A percentile compares a stretch with the other conserved stretches of the same genome.
phyloP scores from a whole-genome alignment of 2,888 invertebrate species.

The Crossocerus cetratus region DNA sequence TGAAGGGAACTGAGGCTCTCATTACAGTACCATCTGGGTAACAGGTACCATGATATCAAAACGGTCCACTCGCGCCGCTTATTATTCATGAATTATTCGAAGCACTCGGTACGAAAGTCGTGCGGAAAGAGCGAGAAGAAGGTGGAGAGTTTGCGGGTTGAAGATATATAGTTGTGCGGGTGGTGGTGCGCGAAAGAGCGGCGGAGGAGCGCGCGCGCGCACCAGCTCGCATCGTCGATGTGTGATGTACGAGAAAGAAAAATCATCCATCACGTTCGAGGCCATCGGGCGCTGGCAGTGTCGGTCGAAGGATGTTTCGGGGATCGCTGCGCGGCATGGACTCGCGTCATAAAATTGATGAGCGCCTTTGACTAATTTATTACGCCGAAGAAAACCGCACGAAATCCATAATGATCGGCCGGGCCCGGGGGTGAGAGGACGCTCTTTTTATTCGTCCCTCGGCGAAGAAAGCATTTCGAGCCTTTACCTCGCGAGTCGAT shows the following conservation, averaged over 20 bases:
- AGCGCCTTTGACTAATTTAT: slow-evolving; percentile 76
- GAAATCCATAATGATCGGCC: slow-evolving; percentile 71
- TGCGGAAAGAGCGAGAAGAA: slow-evolving; percentile 4
- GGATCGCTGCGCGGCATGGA: slow-evolving; percentile 62
- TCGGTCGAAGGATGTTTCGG: slow-evolving; percentile 56
- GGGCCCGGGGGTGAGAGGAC: slow-evolving; percentile 25
- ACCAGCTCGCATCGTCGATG: slow-evolving; percentile 27
- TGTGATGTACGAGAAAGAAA: slow-evolving; percentile 64
- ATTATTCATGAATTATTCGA: slow-evolving; percentile 60
- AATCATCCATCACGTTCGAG: slow-evolving; percentile 75
- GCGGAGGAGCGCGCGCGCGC: slow-evolving; percentile 46
- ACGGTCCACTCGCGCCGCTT: slow-evolving; percentile 53
- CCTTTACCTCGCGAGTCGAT: neutral
- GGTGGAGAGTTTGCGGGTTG: neutral
- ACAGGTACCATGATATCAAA: slow-evolving; percentile 49
- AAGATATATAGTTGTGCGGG: slow-evolving; percentile 53
- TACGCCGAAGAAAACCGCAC: slow-evolving; percentile 68
- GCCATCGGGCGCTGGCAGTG: slow-evolving; percentile 62
- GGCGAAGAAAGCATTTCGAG: slow-evolving; percentile 3
- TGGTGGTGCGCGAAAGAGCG: slow-evolving; percentile 59
- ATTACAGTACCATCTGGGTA: slow-evolving; percentile 34
- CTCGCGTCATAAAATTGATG: slow-evolving; percentile 74
- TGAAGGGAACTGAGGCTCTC: slow-evolving; percentile 27
- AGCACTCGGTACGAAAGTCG: slow-evolving; percentile 28
- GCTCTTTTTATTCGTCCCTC: slow-evolving; percentile 30